Percentiles rank a stretch among this genome's conserved stretches.
phyloP scores from a whole-genome alignment of 1,140 invertebrate genomes.

The Aphelinus certus region DNA sequence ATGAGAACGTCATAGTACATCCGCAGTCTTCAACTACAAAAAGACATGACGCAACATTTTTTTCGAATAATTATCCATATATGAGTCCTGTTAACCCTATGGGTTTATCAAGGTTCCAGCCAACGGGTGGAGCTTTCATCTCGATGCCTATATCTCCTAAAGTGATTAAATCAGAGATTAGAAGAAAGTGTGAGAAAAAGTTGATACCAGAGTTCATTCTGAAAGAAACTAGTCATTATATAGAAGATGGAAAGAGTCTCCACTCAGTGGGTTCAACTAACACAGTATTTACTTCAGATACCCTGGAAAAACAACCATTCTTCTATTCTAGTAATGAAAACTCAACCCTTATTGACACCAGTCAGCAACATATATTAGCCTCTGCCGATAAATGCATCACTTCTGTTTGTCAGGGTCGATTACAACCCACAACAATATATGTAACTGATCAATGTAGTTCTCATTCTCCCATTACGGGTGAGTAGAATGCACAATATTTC shows the following conservation, averaged over 20 bases:
- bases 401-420: no score
- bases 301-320: neutral
- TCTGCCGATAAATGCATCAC: no score
- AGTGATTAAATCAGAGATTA: slow-evolving; percentile 60
- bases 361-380: no score
- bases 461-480: no score
- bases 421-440: no score
- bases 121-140: slow-evolving; percentile 87
- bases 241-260: slow-evolving; percentile 24
- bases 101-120: slow-evolving; percentile 84
- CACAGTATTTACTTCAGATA: slow-evolving; percentile 51
- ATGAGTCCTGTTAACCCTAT: slow-evolving; percentile 79
- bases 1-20: slow-evolving; percentile 66
- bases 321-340: no score
- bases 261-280: slow-evolving; percentile 43
- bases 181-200: slow-evolving; percentile 17
- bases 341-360: no score
- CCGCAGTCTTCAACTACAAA: slow-evolving; percentile 61
- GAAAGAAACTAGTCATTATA: slow-evolving; percentile 9
- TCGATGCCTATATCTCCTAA: slow-evolving; percentile 79
- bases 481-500: no score
- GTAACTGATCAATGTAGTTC: no score
- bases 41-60: slow-evolving; percentile 57
- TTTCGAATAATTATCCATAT: slow-evolving; percentile 71
- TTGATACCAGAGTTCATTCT: neutral